phyloP scores from a whole-genome alignment of 2,888 invertebrate species.

The Hypomecis atomaria region DNA sequence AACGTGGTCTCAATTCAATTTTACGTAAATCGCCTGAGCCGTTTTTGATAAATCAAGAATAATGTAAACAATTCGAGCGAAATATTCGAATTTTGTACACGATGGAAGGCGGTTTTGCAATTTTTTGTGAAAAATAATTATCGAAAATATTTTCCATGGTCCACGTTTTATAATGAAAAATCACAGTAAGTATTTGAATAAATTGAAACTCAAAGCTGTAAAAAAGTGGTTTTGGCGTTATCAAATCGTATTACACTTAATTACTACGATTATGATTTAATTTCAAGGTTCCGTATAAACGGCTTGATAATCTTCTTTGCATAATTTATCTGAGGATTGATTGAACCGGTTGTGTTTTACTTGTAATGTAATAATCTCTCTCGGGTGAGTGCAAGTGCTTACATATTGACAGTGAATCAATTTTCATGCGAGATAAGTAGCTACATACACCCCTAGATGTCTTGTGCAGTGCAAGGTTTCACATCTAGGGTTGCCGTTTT shows the following conservation, averaged over 20 bases:
- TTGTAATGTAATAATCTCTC: slow-evolving; percentile 30
- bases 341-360: slow-evolving; percentile 43
- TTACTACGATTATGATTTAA: slow-evolving; percentile 50
- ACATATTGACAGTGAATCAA: slow-evolving; percentile 42
- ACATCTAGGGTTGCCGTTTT: slow-evolving; percentile 21
- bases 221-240: slow-evolving; percentile 35
- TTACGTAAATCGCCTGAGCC: too few species aligned
- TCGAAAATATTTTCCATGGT: too few species aligned
- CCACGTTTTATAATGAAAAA: too few species aligned
- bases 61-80: too few species aligned
- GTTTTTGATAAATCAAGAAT: too few species aligned
- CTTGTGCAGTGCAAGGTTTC: slow-evolving; percentile 20
- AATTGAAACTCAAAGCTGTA: slow-evolving; percentile 2
- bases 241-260: slow-evolving; percentile 48
- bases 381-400: slow-evolving; percentile 20
- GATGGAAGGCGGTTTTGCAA: too few species aligned
- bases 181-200: not conserved
- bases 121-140: too few species aligned
- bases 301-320: slow-evolving; percentile 52
- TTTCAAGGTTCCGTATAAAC: slow-evolving; percentile 50
- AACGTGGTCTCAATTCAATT: too few species aligned
- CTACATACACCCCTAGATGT: slow-evolving; percentile 17
- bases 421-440: slow-evolving; percentile 41
- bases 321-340: slow-evolving; percentile 49
- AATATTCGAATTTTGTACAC: too few species aligned